Conservation (phyloP, 2,113 vertebrate genomes). For the Planiliza haematocheilus region DNA sequence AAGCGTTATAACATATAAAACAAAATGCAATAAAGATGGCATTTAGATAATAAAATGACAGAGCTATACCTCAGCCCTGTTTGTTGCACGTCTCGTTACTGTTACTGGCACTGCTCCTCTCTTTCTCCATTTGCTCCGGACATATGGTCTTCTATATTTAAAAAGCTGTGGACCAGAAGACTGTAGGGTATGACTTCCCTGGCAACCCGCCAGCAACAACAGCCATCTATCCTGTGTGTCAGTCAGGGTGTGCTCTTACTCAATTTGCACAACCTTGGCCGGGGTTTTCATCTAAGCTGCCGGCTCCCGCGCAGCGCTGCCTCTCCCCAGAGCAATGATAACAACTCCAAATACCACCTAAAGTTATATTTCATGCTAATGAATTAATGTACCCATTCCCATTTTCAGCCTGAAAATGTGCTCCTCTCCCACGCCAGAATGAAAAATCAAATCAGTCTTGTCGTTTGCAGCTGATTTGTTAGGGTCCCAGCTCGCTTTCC, state of each 20-base stretch:
- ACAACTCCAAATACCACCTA: conserved; percentile 53
- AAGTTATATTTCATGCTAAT: conserved; percentile 74
- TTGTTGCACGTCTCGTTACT: conserved; percentile 28
- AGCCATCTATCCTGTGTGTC: conserved; percentile 47
- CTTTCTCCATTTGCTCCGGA: conserved; percentile 40
- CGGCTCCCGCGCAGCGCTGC: not conserved
- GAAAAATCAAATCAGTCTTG: conserved; percentile 64
- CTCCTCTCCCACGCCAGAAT: conserved; percentile 48
- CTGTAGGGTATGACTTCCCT: conserved; percentile 21
- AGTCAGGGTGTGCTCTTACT: conserved; percentile 40
- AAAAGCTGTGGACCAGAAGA: conserved; percentile 33
- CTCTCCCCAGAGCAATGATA: conserved; percentile 51
- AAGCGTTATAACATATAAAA: conserved; percentile 3
- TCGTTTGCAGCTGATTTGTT: conserved; percentile 70
- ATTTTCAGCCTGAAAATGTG: conserved; percentile 59
- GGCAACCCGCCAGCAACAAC: conserved; percentile 27
- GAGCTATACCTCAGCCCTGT: conserved; percentile 16
- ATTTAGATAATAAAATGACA: conserved; percentile 30
- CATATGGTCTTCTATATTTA: conserved; percentile 60
- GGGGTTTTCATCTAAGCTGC: conserved; percentile 35
- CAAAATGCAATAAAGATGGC: conserved; percentile 24
- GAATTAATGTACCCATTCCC: conserved; percentile 64
- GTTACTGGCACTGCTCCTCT: conserved; percentile 1
- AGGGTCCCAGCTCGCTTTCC: conserved; percentile 36
- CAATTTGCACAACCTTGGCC: conserved; percentile 57